Base-by-base conservation (phyloP, 1,140 invertebrate genomes). In the Leptinotarsa undecemlineata region DNA sequence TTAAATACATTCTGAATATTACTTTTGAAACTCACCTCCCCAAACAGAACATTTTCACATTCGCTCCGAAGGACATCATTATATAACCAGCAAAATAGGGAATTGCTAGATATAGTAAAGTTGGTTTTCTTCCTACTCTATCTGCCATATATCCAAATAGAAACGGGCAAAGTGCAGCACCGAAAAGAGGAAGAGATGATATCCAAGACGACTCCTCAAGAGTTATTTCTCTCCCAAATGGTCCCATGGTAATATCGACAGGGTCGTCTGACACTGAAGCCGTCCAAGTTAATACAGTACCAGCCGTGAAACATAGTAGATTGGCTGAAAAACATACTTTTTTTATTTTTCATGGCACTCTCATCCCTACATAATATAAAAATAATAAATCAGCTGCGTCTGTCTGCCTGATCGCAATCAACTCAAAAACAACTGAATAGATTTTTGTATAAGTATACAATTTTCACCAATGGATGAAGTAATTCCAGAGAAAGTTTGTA, bases 151-250 rank as follows among this genome's bases (percentile, higher is more conserved):
- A 78, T 15, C 85, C 86, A 26, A 86, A 85, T 2, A 81, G 17
- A 47, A 80, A 79, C 0, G 82, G 81, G 1, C 81, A 80, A n/a
- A 80, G 63, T 11, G 94, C 87, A n/a, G 94, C 93, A 17, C 95
- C 95, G 20, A 96, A 81, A 1, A 94, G 89, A 66, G 96, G 85
- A 5, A 96, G 83, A 2, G 89, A 87, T 0, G 76, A 26, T 74
- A 96, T 92, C 76, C 68, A 79, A 15, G 75, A 79, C 4, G 66
- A 60, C 20, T 78, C 74, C 13, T 74, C 71, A 3, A 47, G 48
- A 14, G 73, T 66, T 14, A 77, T 48, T 13, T 47, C 68, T 3
- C 76, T 74, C 0, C 86, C 86, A 5, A 83, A 76, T 13, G 80
- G 80, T 48, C 76, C 81, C 8, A 77, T 76, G 19, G 75, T 74